These are phyloP conservation scores for Romanogobio albipinnatus DNA, from an alignment of 2,113 vertebrate genomes.

Conservation along the genomic window DNA sequence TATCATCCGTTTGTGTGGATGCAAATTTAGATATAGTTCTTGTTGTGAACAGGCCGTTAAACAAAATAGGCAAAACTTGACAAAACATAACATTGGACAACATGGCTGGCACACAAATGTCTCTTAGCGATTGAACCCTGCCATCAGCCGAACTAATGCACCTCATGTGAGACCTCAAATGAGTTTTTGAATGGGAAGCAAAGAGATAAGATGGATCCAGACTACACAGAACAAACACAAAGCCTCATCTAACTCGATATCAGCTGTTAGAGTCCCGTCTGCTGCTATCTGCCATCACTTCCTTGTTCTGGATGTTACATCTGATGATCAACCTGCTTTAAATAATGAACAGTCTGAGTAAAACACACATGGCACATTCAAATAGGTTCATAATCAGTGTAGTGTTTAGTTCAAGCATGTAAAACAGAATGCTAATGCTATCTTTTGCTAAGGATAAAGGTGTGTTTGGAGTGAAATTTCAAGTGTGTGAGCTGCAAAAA, in stretches of 20 bases:
- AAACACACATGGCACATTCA: slow-evolving; percentile 59
- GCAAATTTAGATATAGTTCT: no score
- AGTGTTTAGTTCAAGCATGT: background rate
- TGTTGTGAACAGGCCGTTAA: no score
- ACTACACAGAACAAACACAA: slow-evolving; percentile 66
- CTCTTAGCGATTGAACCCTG: background rate
- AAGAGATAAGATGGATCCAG: slow-evolving; percentile 61
- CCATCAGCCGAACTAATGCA: background rate
- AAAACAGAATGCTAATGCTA: slow-evolving; percentile 8
- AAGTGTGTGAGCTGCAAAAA: background rate
- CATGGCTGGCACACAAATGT: background rate
- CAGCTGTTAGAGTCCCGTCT: slow-evolving; percentile 54
- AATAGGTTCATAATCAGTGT: slow-evolving; percentile 55
- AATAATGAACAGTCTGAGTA: slow-evolving; percentile 54
- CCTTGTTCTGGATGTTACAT: slow-evolving; percentile 60
- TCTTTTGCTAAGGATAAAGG: background rate
- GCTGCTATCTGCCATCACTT: slow-evolving; percentile 68
- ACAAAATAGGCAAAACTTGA: background rate
- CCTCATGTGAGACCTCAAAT: slow-evolving; percentile 48
- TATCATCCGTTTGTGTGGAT: no score
- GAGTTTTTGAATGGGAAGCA: slow-evolving; percentile 63
- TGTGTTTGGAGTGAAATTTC: background rate
- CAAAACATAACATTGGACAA: background rate
- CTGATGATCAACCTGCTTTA: slow-evolving; percentile 65
- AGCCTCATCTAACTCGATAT: slow-evolving; percentile 59